Conservation (phyloP, 1,140 invertebrate genomes). For the Zaprionus nigranus region DNA sequence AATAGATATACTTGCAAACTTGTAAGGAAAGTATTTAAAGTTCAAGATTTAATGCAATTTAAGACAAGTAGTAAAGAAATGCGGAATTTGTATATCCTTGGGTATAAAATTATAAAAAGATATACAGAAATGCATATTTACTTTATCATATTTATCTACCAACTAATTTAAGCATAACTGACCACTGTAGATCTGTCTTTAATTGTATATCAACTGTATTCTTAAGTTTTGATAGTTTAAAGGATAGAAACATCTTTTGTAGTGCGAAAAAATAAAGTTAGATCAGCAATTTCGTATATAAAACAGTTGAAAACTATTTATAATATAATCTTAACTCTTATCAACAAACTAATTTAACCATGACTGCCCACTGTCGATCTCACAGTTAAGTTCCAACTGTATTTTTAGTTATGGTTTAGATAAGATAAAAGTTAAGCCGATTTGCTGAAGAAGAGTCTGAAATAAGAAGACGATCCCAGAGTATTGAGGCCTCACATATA, state of each 20-base stretch:
- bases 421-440: neutral
- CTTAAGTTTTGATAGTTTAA: neutral
- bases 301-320: neutral
- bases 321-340: neutral
- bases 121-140: neutral
- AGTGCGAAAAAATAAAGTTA: neutral
- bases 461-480: constrained; percentile 5
- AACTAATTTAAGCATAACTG: neutral
- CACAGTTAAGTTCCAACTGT: neutral
- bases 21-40: too few relatives aligned
- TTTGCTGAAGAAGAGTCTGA: neutral
- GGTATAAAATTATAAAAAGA: too few relatives aligned
- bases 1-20: too few relatives aligned
- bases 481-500: constrained; percentile 13
- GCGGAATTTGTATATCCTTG: too few relatives aligned
- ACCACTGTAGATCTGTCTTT: neutral
- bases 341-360: neutral
- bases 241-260: neutral
- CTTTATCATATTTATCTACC: neutral
- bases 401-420: neutral
- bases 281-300: neutral
- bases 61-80: neutral
- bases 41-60: accelerated
- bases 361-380: neutral
- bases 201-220: neutral